These are phyloP conservation scores for Tetragonula clypearis DNA, from an alignment of 1,140 invertebrate species.

Conservation along the genomic window DNA sequence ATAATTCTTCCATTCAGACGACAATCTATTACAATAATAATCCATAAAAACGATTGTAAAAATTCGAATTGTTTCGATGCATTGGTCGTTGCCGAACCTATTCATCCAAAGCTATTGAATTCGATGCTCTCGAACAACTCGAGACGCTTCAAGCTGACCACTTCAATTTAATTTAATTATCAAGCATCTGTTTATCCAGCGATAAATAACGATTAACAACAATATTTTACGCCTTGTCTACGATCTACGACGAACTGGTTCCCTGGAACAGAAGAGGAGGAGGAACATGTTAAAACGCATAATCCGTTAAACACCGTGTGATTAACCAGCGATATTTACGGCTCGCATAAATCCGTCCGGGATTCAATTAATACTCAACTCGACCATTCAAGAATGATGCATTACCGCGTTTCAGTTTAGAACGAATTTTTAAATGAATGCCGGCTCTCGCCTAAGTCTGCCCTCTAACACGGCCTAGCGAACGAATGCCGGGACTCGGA, in stretches of 20 bases:
- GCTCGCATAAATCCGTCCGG: conserved; percentile 31
- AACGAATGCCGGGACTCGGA: neutral
- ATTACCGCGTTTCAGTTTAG: conserved; percentile 16
- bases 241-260: conserved; percentile 14
- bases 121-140: no score
- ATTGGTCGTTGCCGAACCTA: neutral
- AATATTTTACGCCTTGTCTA: neutral
- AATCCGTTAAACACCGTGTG: conserved; percentile 12
- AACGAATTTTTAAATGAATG: conserved; percentile 33
- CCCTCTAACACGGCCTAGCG: neutral
- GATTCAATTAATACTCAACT: conserved; percentile 38
- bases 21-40: no score
- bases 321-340: conserved; percentile 38
- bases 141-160: neutral
- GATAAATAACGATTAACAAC: conserved; percentile 3
- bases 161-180: neutral
- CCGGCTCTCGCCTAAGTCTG: neutral
- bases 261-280: no score
- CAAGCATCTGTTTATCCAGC: neutral
- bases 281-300: conserved; percentile 24
- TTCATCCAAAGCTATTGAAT: no score
- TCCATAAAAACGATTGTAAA: neutral
- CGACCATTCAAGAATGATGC: conserved; percentile 4
- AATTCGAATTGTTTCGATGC: neutral
- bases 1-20: no score